phyloP scores from a whole-genome alignment of 2,888 invertebrate genomes.

The Epinotia demarniana region DNA sequence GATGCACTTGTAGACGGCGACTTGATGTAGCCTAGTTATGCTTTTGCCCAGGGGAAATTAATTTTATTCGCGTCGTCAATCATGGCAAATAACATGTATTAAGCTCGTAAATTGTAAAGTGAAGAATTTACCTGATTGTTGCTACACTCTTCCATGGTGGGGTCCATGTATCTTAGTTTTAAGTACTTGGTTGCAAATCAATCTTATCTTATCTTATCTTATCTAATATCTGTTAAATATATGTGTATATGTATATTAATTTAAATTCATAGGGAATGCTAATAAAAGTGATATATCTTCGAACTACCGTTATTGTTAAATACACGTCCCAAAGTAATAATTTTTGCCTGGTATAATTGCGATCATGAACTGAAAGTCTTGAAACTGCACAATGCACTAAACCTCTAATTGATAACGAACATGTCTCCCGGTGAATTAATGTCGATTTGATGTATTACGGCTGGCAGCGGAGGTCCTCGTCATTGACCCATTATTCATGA shows the following conservation, averaged over 20 bases:
- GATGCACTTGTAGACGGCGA: constrained; percentile 30
- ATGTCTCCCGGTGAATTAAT: constrained; percentile 29
- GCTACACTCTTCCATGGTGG: too few relatives aligned
- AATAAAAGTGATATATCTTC: too few relatives aligned
- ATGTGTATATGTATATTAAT: too few relatives aligned
- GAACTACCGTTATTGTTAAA: too few relatives aligned
- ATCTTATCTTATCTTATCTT: too few relatives aligned
- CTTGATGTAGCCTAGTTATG: constrained; percentile 13
- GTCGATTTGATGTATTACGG: constrained; percentile 31
- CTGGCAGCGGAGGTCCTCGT: constrained; percentile 36
- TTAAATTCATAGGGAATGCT: too few relatives aligned
- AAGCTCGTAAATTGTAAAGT: not conserved
- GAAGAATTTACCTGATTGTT: too few relatives aligned
- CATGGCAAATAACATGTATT: not conserved
- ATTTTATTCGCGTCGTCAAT: constrained; percentile 16
- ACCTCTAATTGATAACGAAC: constrained; percentile 8
- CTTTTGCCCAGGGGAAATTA: constrained; percentile 22
- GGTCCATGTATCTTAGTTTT: too few relatives aligned
- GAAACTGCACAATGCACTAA: not conserved
- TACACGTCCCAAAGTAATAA: too few relatives aligned
- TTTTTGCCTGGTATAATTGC: not conserved
- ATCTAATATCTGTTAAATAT: too few relatives aligned
- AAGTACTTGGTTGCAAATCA: too few relatives aligned
- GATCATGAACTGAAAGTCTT: not conserved
- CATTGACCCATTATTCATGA: constrained; percentile 44